Evolutionary conservation across 2,797 vertebrate genomes (phyloP).

Genomic region (Limnodromus scolopaceus): DNA sequence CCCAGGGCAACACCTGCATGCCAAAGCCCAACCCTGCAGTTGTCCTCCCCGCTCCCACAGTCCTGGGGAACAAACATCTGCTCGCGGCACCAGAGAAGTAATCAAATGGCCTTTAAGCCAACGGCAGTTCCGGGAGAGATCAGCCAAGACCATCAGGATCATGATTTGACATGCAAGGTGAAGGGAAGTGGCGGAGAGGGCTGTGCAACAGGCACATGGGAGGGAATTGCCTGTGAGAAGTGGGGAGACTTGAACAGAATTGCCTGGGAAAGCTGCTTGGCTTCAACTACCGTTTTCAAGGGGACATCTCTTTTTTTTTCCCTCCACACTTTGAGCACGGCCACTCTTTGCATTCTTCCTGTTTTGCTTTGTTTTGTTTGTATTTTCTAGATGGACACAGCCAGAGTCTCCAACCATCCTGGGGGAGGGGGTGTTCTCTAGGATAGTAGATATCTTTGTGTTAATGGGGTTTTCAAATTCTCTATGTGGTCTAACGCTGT

Average conservation of each 20-base stretch:
- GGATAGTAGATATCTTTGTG: slow-evolving; percentile 4
- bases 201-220: accelerated
- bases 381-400: background rate
- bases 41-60: accelerated
- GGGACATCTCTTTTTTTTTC: background rate
- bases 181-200: background rate
- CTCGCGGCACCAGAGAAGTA: background rate
- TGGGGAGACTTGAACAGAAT: background rate
- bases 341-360: background rate
- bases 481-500: slow-evolving; percentile 81
- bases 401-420: background rate
- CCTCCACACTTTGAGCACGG: background rate
- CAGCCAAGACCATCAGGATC: background rate
- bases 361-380: background rate
- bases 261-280: background rate
- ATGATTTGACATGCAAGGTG: accelerated
- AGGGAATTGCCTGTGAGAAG: background rate
- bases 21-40: background rate
- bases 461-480: slow-evolving; percentile 59
- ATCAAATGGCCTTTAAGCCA: background rate
- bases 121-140: background rate
- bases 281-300: background rate
- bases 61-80: background rate
- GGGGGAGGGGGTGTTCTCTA: slow-evolving; percentile 16
- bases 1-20: background rate